Percentiles rank a stretch among this genome's conserved stretches.
Evolutionary conservation across 2,797 vertebrate genomes (phyloP).

Genomic region (Anniella stebbinsi): DNA sequence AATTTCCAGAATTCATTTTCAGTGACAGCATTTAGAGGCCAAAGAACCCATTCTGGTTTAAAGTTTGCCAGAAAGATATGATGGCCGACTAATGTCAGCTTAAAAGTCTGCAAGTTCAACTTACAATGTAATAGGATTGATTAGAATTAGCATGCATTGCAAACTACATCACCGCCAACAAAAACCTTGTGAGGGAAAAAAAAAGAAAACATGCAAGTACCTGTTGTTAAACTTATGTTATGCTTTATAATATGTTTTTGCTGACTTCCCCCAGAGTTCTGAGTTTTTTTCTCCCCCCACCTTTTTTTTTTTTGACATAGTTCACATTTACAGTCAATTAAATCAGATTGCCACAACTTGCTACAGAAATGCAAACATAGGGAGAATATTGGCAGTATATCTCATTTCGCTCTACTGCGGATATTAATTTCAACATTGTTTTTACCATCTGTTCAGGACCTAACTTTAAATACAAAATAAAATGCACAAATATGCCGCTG

Average conservation of each 20-base stretch:
- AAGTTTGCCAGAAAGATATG: conserved; percentile 54
- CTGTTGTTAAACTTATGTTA: conserved; percentile 55
- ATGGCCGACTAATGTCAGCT: conserved; percentile 59
- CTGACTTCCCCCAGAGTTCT: conserved; percentile 57
- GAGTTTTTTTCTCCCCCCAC: conserved; percentile 32
- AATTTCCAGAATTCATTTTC: conserved; percentile 50
- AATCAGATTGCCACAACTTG: conserved; percentile 51
- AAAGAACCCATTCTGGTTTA: conserved; percentile 44
- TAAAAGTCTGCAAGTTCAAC: conserved; percentile 33
- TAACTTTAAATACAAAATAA: conserved; percentile 56
- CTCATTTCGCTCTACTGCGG: conserved; percentile 27
- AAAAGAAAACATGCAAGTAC: conserved; percentile 62
- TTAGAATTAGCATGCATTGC: conserved; percentile 43
- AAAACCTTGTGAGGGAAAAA: conserved; percentile 40
- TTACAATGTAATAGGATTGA: conserved; percentile 46
- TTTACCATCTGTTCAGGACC: conserved; percentile 33
- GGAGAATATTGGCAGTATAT: conserved; percentile 35
- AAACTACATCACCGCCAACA: conserved; percentile 36
- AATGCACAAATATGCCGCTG: conserved; percentile 33
- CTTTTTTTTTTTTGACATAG: conserved; percentile 33
- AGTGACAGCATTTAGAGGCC: conserved; percentile 45
- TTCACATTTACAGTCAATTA: conserved; percentile 68
- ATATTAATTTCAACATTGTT: conserved; percentile 35
- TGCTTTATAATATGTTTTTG: conserved; percentile 59
- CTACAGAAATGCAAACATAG: conserved; percentile 53